A percentile compares a stretch with the other conserved stretches of the same genome.
Evolutionary conservation across 2,888 invertebrate species (phyloP).

Genomic region (Adelphocoris suturalis): DNA sequence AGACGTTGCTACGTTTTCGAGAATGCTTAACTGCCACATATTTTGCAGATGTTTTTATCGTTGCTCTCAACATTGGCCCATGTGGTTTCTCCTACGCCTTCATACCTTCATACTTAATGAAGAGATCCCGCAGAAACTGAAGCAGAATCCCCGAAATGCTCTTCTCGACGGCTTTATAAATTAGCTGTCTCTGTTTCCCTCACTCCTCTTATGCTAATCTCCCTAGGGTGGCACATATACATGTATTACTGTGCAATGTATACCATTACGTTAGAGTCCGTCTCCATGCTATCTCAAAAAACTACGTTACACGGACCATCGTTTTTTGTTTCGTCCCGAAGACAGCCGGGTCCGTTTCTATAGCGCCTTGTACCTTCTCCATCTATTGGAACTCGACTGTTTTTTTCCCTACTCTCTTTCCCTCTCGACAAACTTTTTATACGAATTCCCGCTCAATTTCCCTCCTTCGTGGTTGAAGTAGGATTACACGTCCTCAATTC

Average conservation of each 20-base stretch:
- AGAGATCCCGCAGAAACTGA: no score
- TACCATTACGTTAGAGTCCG: neutral
- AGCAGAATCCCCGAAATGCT: no score
- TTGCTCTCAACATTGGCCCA: neutral
- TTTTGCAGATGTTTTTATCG: neutral
- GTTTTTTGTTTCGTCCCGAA: neutral
- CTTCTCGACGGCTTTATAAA: no score
- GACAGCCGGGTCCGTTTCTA: neutral
- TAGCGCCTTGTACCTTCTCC: neutral
- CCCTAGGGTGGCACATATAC: no score
- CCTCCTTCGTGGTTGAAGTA: neutral
- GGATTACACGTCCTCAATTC: conserved; percentile 38
- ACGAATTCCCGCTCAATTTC: conserved; percentile 19
- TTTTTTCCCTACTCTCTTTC: neutral
- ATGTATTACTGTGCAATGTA: neutral
- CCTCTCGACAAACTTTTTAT: conserved; percentile 5
- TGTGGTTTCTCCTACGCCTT: no score
- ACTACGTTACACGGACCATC: neutral
- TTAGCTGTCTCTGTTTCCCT: no score
- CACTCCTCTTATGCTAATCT: no score
- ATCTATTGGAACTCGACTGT: conserved; percentile 9
- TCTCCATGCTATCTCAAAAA: neutral
- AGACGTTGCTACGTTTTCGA: neutral
- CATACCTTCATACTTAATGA: no score
- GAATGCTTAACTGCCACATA: neutral